phyloP scores from a whole-genome alignment of 2,113 vertebrate genomes.

The Clarias batrachus region DNA sequence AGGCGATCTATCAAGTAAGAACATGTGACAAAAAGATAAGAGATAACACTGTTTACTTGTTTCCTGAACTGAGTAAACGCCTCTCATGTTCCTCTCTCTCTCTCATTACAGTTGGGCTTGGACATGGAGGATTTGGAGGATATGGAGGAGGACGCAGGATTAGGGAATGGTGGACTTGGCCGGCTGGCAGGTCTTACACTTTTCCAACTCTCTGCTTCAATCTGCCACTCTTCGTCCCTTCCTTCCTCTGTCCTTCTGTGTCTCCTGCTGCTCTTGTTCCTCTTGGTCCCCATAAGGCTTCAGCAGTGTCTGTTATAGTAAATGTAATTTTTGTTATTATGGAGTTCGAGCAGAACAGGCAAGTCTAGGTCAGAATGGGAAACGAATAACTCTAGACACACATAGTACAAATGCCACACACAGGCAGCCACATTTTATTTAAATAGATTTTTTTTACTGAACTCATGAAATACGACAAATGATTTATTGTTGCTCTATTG shows the following conservation, averaged over 20 bases:
- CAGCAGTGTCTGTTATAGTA: conserved; percentile 4
- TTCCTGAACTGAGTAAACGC: not conserved
- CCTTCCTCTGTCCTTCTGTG: not conserved
- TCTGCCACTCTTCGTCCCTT: not conserved
- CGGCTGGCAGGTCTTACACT: conserved; percentile 85
- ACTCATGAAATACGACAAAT: too few species aligned
- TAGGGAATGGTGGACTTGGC: conserved; percentile 93
- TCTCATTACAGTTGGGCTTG: conserved; percentile 79
- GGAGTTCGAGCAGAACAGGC: not conserved
- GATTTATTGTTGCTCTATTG: not conserved
- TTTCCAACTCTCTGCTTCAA: not conserved
- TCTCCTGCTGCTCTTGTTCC: conserved; percentile 17
- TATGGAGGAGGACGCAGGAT: conserved; percentile 93
- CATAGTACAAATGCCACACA: not conserved
- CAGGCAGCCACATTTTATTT: not conserved
- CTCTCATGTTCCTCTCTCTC: not conserved
- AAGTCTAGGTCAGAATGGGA: not conserved
- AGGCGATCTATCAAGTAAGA: conserved; percentile 91
- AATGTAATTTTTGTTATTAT: conserved; percentile 8
- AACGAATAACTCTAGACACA: not conserved
- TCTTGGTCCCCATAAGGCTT: conserved; percentile 17
- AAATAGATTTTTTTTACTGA: not conserved
- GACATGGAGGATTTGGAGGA: conserved; percentile 98
- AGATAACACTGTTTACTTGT: not conserved
- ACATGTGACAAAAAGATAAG: conserved; percentile 3